Evolutionary conservation across 2,113 vertebrate species (phyloP).

Genomic region (Vidua chalybeata): DNA sequence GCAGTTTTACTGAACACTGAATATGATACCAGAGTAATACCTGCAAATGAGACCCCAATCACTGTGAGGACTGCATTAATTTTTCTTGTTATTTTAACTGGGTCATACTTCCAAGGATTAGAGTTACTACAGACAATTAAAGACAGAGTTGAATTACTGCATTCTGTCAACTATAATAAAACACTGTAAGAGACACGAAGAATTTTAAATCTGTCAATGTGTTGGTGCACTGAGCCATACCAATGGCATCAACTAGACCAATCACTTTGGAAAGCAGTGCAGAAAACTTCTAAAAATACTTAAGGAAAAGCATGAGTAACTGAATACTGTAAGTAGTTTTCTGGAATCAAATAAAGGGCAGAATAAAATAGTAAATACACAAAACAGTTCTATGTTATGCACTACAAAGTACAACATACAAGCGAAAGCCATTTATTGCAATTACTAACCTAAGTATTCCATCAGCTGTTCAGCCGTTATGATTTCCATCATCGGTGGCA

Average conservation of each 20-base stretch:
- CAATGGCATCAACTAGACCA: not conserved
- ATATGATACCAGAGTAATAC: not conserved
- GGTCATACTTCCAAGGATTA: not conserved
- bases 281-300: not conserved
- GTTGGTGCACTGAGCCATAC: not conserved
- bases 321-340: not conserved
- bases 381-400: not conserved
- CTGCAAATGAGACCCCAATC: not conserved
- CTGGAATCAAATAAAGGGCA: not conserved
- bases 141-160: not conserved
- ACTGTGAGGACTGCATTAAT: not conserved
- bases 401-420: not conserved
- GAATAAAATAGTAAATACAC: not conserved
- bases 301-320: not conserved
- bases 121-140: not conserved
- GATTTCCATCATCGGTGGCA: conserved; percentile 99
- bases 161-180: not conserved
- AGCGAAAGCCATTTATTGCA: not conserved
- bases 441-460: conserved; percentile 95
- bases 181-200: not conserved
- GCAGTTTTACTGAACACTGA: not conserved
- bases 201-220: not conserved
- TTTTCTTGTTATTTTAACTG: not conserved
- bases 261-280: not conserved
- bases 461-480: conserved; percentile 98